Conservation (phyloP, 2,797 vertebrate species). For the Mormyrus proboscirostris region DNA sequence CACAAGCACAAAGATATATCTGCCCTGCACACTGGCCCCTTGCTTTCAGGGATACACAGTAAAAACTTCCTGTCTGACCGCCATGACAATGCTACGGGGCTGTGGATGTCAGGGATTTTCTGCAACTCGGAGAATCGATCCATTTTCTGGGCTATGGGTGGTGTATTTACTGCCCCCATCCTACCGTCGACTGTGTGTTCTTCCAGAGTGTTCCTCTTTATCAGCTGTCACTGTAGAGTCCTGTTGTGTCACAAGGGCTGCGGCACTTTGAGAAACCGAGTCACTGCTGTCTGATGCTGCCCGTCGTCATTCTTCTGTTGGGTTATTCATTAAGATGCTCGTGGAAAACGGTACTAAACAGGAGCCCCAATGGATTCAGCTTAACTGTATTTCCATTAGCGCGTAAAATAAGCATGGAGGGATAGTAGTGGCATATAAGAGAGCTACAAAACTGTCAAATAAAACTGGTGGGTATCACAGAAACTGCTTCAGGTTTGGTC, state of each 20-base stretch:
- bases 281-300: neutral
- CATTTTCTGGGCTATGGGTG: constrained; percentile 30
- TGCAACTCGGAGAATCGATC: neutral
- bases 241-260: neutral
- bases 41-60: constrained; percentile 62
- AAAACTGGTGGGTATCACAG: neutral
- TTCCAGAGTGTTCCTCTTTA: no score
- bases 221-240: neutral
- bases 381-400: neutral
- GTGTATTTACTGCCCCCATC: neutral
- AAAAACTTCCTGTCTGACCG: constrained; percentile 63
- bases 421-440: no score
- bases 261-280: neutral
- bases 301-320: neutral
- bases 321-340: neutral
- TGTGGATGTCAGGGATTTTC: neutral
- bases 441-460: neutral
- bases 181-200: neutral
- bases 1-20: constrained; percentile 77
- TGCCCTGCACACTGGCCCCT: constrained; percentile 69
- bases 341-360: neutral
- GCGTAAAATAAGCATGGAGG: no score
- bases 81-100: neutral
- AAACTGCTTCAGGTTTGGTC: neutral
- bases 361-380: neutral